phyloP scores from a whole-genome alignment of 2,888 invertebrate species.

The Trachelus stipa region DNA sequence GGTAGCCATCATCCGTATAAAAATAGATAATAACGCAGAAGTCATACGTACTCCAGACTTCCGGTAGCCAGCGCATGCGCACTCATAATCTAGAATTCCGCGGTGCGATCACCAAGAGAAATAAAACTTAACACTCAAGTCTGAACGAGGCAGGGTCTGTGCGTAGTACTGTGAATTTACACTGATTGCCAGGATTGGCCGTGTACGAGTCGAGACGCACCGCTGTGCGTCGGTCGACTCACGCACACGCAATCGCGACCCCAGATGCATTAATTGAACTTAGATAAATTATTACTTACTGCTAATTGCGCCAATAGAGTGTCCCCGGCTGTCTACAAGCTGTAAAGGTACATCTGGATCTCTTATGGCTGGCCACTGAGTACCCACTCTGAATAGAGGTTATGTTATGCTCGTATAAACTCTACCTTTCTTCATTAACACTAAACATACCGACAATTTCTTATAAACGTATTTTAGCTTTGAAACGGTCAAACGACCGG shows the following conservation, averaged over 20 bases:
- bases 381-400: not conserved
- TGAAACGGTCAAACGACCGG: too few relatives aligned
- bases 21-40: not conserved
- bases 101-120: not conserved
- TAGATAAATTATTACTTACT: constrained; percentile 60
- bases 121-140: not conserved
- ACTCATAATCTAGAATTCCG: not conserved
- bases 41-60: not conserved
- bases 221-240: not conserved
- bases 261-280: constrained; percentile 59
- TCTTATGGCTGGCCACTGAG: not conserved
- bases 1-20: not conserved
- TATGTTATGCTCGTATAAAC: not conserved
- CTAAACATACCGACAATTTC: too few relatives aligned
- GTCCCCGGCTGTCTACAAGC: constrained; percentile 19
- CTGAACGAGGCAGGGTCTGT: not conserved
- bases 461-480: too few relatives aligned
- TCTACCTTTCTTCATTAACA: not conserved
- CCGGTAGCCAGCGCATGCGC: not conserved
- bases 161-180: not conserved
- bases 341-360: not conserved
- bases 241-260: constrained; percentile 5
- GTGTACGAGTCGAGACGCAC: not conserved
- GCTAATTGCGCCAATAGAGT: constrained; percentile 53
- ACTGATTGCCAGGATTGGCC: not conserved